Base-by-base conservation (phyloP, 1,140 invertebrate species). In the Pogonognathellus flavescens region DNA sequence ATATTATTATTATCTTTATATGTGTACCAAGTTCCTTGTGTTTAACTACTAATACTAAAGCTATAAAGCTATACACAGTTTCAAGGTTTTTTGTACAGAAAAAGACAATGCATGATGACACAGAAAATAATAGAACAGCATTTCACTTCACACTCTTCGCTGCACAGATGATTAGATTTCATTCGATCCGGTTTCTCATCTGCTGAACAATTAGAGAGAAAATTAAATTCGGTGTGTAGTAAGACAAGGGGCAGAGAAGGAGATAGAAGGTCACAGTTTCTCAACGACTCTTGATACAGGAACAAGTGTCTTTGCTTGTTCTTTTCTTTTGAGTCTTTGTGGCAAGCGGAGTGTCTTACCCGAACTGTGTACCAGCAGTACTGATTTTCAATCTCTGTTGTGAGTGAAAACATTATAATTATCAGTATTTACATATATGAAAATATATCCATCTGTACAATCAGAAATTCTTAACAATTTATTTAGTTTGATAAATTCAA, bases 121-220 rank as follows among this genome's bases (percentile, higher is more conserved):
- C 25, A 66, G 22, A 66, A 66, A 66, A 66, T 66, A 66, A 66
- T 66, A 66, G 62, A 66, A 66, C 62, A 66, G 41, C 70, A 76
- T 76, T 76, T 76, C 11, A 57, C 53, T 57, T 57, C 70, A 76
- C 70, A 76, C 70, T 76, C 41, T 11, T 0, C 11, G 16, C n/a
- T 70, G 70, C 41, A 76, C 70, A 76, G 70, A 49, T 50, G 70
- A 76, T 76, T 76, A 76, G 70, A 41, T 76, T n/a, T 50, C 31
- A 50, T 50, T 31, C 70, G 70, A 76, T 76, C 70, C n/a, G 70
- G 70, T 76, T 50, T 25, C 41, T 49, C 31, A 25, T 66, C 41
- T 31, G 16, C 70, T 41, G 14, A n/a, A 76, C 70, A 50, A 76
- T 76, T 76, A 76, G 70, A 31, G 70, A 76, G 31, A 76, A 76